Evolutionary conservation across 1,140 invertebrate species (phyloP), one percentile per base, ranked within the genome.

Genomic region (Trichonephila clavata): DNA sequence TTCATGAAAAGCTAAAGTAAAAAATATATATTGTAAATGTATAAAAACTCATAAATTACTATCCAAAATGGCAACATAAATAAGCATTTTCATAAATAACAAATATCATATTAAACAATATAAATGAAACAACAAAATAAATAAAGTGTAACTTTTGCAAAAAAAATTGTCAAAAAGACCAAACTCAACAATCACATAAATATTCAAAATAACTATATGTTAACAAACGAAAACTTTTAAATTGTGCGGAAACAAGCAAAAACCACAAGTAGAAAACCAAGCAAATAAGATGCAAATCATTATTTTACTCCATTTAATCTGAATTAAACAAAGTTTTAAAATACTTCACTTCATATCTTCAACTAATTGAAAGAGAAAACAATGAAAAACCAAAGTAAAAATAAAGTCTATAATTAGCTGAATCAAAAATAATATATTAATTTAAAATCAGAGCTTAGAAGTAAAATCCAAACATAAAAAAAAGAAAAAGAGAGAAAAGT

Each of bases 211-310:
- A 83, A 83, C 50, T 10, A 50, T 83, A 50, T 21, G 2, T 59
- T 27, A 57, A 84, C 16, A 59, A 50, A 84, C 8, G 18, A 32
- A 60, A 60, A 60, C 21, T 84, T 84, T 60, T 84, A 59, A 59
- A 20, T 87, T 87, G 60, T 87, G 86, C 86, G 16, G 81, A 87
- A 87, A 87, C 60, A 87, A 87, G 86, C 84, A 86, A 87, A 68
- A 87, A 87, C 63, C 86, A 87, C 86, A 87, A 87, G 86, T 87
- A 87, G 86, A 87, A 84, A 87, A 87, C 86, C 60, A 87, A 87
- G 86, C 86, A 87, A 87, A 87, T 87, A 87, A 86, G 86, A 77
- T 77, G 71, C 71, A 77, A 77, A 77, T 32, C 14, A 77, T 77
- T 32, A 39, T 77, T 77, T 77, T 68, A 21, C 18, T 18, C 32